phyloP scores from a whole-genome alignment of 1,140 invertebrate genomes.

The Drosophila bipectinata region DNA sequence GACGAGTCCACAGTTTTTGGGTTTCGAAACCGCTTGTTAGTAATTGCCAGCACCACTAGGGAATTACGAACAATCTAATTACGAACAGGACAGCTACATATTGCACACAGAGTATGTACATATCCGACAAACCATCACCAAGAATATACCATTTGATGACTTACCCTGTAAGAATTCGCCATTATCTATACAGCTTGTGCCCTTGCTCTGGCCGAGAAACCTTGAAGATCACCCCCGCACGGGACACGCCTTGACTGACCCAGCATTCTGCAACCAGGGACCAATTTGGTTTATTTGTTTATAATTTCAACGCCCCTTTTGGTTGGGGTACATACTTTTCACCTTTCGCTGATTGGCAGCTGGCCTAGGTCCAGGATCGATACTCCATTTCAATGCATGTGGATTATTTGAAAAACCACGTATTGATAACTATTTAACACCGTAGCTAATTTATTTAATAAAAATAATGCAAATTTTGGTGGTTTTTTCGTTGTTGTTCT shows the following conservation, averaged over 20 bases:
- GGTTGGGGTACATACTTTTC: slow-evolving; percentile 41
- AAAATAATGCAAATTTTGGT: slow-evolving; percentile 30
- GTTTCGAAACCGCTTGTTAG: slow-evolving; percentile 26
- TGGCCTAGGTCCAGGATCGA: background rate
- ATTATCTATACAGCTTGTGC: background rate
- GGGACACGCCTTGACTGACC: slow-evolving; percentile 19
- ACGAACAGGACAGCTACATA: slow-evolving; percentile 2
- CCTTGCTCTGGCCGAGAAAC: background rate
- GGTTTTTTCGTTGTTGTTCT: slow-evolving; percentile 46
- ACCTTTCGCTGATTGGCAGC: slow-evolving; percentile 6
- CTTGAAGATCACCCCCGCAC: slow-evolving; percentile 12
- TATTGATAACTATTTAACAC: background rate
- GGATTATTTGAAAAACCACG: background rate
- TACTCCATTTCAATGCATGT: background rate
- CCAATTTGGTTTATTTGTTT: slow-evolving; percentile 32
- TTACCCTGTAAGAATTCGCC: slow-evolving; percentile 8
- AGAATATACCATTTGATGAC: slow-evolving; percentile 7
- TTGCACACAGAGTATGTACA: slow-evolving; percentile 6
- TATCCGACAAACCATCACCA: slow-evolving; percentile 18
- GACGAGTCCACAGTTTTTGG: slow-evolving; percentile 24
- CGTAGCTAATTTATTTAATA: background rate
- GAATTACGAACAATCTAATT: slow-evolving; percentile 11
- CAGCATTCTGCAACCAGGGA: slow-evolving; percentile 23
- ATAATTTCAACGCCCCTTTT: slow-evolving; percentile 36
- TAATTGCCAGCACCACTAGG: slow-evolving; percentile 31